Conservation (phyloP, 2,888 invertebrate species). For the Athrips mouffetella region DNA sequence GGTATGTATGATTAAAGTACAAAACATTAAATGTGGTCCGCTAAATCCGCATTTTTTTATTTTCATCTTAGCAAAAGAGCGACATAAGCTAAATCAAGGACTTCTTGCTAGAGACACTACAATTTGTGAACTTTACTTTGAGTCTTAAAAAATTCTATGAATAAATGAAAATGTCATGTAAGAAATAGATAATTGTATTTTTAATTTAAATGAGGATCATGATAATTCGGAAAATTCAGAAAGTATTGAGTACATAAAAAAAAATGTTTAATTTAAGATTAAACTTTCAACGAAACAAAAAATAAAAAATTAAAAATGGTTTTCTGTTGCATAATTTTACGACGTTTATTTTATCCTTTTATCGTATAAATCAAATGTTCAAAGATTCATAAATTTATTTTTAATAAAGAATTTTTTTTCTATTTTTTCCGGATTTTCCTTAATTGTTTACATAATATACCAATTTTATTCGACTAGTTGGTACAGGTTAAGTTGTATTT, state of each 20-base stretch:
- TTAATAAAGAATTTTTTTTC: neutral
- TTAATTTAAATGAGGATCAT: too few species aligned
- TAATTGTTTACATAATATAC: neutral
- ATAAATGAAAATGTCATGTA: too few species aligned
- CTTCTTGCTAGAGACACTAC: conserved; percentile 3
- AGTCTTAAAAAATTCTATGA: neutral
- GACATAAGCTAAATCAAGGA: conserved; percentile 4
- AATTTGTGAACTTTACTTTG: neutral
- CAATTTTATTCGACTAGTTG: conserved; percentile 30
- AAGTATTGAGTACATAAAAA: too few species aligned
- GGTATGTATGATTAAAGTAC: conserved; percentile 25
- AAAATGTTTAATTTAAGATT: too few species aligned
- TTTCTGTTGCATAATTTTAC: too few species aligned
- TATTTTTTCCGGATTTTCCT: neutral
- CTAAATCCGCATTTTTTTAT: conserved; percentile 49
- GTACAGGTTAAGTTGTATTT: conserved; percentile 30
- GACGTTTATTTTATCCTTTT: too few species aligned
- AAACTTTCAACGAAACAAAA: too few species aligned
- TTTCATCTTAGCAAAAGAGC: conserved; percentile 36
- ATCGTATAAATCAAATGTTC: neutral
- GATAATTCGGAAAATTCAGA: too few species aligned
- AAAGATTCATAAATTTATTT: neutral
- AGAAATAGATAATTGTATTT: too few species aligned
- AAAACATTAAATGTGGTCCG: conserved; percentile 52
- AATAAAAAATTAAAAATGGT: too few species aligned